phyloP scores from a whole-genome alignment of 2,888 invertebrate genomes.

The Venusia cambrica region DNA sequence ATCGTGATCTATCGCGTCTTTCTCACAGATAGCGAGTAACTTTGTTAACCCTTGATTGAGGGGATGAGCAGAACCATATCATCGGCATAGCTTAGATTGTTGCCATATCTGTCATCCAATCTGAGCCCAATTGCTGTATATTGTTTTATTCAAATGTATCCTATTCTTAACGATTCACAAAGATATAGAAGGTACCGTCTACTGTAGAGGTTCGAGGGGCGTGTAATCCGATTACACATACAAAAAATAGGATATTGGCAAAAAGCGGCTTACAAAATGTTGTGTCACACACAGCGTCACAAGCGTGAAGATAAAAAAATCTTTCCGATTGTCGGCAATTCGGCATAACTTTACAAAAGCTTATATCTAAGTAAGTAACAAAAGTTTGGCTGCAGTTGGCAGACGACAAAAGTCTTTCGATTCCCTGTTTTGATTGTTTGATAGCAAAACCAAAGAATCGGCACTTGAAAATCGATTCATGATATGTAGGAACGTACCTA shows the following conservation, averaged over 20 bases:
- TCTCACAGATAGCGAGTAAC: no score
- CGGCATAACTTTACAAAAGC: slow-evolving; percentile 49
- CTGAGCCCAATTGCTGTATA: no score
- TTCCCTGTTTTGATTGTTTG: slow-evolving; percentile 70
- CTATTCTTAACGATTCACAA: no score
- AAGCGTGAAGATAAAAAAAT: slow-evolving; percentile 29
- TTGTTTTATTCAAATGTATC: slow-evolving; percentile 1
- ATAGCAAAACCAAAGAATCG: slow-evolving; percentile 57
- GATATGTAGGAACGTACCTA: slow-evolving; percentile 26
- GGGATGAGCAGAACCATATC: no score
- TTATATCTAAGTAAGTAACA: no score
- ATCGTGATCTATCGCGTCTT: no score
- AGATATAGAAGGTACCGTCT: no score
- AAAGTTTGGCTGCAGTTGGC: slow-evolving; percentile 60
- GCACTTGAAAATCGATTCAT: slow-evolving; percentile 58
- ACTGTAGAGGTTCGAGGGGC: slow-evolving; percentile 1
- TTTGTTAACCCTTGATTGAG: no score
- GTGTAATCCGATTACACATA: slow-evolving; percentile 42
- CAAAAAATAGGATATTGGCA: no score
- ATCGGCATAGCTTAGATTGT: no score
- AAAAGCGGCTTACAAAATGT: slow-evolving; percentile 42
- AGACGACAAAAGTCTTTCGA: slow-evolving; percentile 48
- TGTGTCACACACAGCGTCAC: slow-evolving; percentile 51
- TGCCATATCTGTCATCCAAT: no score
- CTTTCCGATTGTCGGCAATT: slow-evolving; percentile 39